These are phyloP conservation scores for Hypomecis punctinalis DNA, from an alignment of 2,888 invertebrate genomes.

Conservation along the genomic window DNA sequence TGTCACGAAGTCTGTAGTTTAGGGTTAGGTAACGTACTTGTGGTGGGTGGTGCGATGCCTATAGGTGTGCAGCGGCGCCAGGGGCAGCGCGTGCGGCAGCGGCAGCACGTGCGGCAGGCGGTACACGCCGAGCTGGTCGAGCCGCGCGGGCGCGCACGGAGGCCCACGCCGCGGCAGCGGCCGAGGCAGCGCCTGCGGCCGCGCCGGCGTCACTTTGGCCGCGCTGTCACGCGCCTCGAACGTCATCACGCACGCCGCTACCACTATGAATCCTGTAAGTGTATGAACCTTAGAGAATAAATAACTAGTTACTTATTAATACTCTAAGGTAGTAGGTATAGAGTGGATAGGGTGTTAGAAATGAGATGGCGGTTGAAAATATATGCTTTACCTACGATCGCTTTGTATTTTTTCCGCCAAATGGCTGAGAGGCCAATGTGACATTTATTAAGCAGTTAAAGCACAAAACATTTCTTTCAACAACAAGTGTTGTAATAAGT, in stretches of 20 bases:
- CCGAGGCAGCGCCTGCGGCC: constrained; percentile 80
- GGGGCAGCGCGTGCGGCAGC: constrained; percentile 73
- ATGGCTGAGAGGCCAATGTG: too few species aligned
- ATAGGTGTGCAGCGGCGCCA: constrained; percentile 70
- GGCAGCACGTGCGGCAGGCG: constrained; percentile 84
- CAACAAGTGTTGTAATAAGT: too few species aligned
- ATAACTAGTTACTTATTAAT: neutral
- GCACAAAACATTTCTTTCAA: too few species aligned
- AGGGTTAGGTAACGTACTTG: constrained; percentile 63
- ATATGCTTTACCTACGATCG: too few species aligned
- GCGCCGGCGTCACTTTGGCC: constrained; percentile 93
- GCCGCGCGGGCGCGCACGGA: constrained; percentile 82
- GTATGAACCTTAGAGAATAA: too few species aligned
- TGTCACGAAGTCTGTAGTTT: neutral
- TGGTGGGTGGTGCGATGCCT: constrained; percentile 70
- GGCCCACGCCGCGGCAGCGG: constrained; percentile 79
- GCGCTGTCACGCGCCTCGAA: constrained; percentile 98
- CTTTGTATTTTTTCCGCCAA: too few species aligned
- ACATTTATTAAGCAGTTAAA: too few species aligned
- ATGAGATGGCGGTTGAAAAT: too few species aligned
- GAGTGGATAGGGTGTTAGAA: too few species aligned
- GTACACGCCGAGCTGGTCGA: constrained; percentile 89
- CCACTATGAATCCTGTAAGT: constrained; percentile 93
- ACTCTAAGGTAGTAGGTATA: too few species aligned
- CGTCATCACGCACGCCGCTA: constrained; percentile 99